phyloP scores from a whole-genome alignment of 2,888 invertebrate genomes.

The Merodon equestris region DNA sequence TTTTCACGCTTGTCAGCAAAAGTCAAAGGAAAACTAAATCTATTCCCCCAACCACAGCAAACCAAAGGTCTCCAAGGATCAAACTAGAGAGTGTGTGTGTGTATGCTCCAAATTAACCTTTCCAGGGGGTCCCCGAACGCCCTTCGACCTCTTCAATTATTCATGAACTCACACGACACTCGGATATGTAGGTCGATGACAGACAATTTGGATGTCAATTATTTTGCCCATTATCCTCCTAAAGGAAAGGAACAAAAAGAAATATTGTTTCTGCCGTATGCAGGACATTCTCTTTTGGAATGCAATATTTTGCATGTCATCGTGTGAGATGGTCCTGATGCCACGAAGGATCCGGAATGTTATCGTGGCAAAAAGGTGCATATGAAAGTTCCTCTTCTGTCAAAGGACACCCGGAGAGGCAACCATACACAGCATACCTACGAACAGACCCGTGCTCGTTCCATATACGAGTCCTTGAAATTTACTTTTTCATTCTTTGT shows the following conservation, averaged over 20 bases:
- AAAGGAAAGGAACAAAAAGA: constrained; percentile 13
- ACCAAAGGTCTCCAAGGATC: constrained; percentile 10
- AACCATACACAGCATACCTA: too few relatives aligned
- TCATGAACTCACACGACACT: constrained; percentile 43
- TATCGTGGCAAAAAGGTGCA: constrained; percentile 41
- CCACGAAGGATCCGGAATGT: constrained; percentile 7
- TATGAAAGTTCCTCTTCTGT: constrained; percentile 39
- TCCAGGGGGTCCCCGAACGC: constrained; percentile 23
- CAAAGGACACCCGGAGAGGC: constrained; percentile 31
- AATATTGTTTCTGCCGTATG: constrained; percentile 49
- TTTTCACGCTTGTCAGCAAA: constrained; percentile 36
- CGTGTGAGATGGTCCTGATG: constrained; percentile 15
- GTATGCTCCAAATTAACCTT: constrained; percentile 53
- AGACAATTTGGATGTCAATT: constrained; percentile 56
- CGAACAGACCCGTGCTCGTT: constrained; percentile 15
- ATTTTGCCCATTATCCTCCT: constrained; percentile 22
- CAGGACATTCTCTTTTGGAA: constrained; percentile 23
- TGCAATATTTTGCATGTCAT: constrained; percentile 25
- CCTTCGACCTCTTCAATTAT: constrained; percentile 59
- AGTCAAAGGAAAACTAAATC: constrained; percentile 27
- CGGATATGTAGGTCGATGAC: not conserved
- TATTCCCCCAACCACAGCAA: constrained; percentile 19
- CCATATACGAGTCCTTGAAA: constrained; percentile 46
- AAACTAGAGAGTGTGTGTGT: constrained; percentile 22
- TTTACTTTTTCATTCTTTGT: not conserved